Evolutionary conservation across 1,140 invertebrate species (phyloP), one percentile per base, ranked within the genome.

Genomic region (Mizuhopecten yessoensis): DNA sequence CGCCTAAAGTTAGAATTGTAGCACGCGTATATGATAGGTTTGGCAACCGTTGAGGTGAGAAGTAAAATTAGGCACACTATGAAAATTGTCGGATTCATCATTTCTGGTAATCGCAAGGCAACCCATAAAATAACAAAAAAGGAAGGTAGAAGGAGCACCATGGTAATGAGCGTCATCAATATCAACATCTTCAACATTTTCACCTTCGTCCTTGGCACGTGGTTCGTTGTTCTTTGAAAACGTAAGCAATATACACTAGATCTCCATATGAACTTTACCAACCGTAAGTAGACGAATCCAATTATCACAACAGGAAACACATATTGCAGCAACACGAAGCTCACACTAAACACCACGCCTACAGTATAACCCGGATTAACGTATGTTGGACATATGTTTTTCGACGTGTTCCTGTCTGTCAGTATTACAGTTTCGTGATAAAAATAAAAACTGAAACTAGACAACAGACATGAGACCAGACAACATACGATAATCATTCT

Each of bases 121-220:
- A 93, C 91, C 45, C 91, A 93, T 87, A 94, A 34, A 34, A 94
- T 93, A 13, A 92, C 88, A 29, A 93, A 34, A 90, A 93, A 94
- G 49, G 93, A 92, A 11, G 95, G 95, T 0, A 90, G 23, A 34
- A 94, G 75, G 0, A 94, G 86, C 7, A 94, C 17, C 0, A 94
- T 33, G 17, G 92, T 94, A 15, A 87, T 33, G 17, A 87, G 23
- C 23, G 93, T 94, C 15, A 94, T 90, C 2, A 94, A 87, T 86
- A 95, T 92, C 34, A 96, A 88, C 94, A 95, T 95, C 88, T 94
- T 95, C 5, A 96, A 92, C 93, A 95, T 95, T 90, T 96, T 95
- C 7, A 94, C 94, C 89, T 96, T 96, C 34, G 93, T 92, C 34
- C 95, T 88, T 7, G 95, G 95, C 20, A 96, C 94, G 15, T 93